Evolutionary conservation across 1,140 invertebrate genomes (phyloP).

Genomic region (Venturia canescens): DNA sequence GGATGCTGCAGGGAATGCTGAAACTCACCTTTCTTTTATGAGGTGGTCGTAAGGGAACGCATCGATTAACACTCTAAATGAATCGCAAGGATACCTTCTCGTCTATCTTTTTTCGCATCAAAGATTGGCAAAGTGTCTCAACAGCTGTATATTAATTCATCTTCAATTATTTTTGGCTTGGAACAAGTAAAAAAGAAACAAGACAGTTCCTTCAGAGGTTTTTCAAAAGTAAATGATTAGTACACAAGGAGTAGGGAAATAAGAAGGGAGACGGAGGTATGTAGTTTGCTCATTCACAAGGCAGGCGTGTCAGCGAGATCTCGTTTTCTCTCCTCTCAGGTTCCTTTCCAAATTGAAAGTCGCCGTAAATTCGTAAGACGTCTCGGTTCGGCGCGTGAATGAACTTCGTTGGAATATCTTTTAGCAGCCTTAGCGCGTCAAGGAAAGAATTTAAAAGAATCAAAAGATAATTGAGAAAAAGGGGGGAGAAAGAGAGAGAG

Average conservation of each 20-base stretch:
- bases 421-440: not conserved
- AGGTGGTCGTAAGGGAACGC: conserved; percentile 35
- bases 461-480: conserved; percentile 19
- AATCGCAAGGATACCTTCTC: conserved; percentile 27
- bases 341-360: conserved; percentile 46
- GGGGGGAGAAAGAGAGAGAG: not conserved
- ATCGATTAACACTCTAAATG: conserved; percentile 43
- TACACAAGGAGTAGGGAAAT: conserved; percentile 13
- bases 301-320: conserved; percentile 30
- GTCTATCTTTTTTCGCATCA: not conserved
- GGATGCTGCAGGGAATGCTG: conserved; percentile 9
- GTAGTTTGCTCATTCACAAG: not conserved
- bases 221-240: conserved; percentile 14
- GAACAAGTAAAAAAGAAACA: not conserved
- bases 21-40: conserved; percentile 6
- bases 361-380: conserved; percentile 47
- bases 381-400: conserved; percentile 29
- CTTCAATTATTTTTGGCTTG: not conserved
- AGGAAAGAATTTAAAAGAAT: not conserved
- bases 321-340: not conserved
- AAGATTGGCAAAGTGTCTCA: conserved; percentile 20
- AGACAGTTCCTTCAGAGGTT: not conserved
- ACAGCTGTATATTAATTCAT: not conserved
- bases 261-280: not conserved
- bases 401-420: conserved; percentile 27